phyloP scores from a whole-genome alignment of 2,888 invertebrate species.

The Drosophila lacicola region DNA sequence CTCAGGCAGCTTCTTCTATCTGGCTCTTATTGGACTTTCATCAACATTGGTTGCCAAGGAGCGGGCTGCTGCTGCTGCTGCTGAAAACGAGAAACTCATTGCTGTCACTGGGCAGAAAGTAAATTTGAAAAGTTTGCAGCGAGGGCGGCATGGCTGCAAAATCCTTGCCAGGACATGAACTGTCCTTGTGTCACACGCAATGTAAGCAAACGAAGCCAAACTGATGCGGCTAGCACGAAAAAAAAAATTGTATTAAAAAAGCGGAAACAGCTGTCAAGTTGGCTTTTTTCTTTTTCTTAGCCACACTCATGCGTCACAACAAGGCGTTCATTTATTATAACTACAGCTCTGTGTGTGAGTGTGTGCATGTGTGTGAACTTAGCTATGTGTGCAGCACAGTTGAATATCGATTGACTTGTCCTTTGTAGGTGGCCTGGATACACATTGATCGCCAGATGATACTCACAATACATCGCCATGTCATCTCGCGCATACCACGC shows the following conservation, averaged over 20 bases:
- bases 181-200: slow-evolving; percentile 61
- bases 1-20: slow-evolving; percentile 33
- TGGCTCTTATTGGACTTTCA: slow-evolving; percentile 73
- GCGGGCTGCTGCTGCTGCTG: slow-evolving; percentile 13
- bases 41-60: slow-evolving; percentile 58
- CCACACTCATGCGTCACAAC: slow-evolving; percentile 56
- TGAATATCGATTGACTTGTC: slow-evolving; percentile 23
- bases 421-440: slow-evolving; percentile 94
- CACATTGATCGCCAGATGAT: slow-evolving; percentile 98
- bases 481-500: slow-evolving; percentile 95
- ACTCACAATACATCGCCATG: slow-evolving; percentile 95
- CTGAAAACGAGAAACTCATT: slow-evolving; percentile 75
- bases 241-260: slow-evolving; percentile 77
- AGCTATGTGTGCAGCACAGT: slow-evolving; percentile 4
- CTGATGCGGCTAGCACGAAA: slow-evolving; percentile 32
- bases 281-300: slow-evolving; percentile 33
- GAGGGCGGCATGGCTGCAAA: slow-evolving; percentile 46
- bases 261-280: slow-evolving; percentile 78
- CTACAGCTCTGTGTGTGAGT: slow-evolving; percentile 8
- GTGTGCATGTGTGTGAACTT: slow-evolving; percentile 7
- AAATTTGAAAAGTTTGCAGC: slow-evolving; percentile 82
- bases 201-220: slow-evolving; percentile 61
- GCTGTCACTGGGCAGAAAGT: slow-evolving; percentile 73
- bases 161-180: slow-evolving; percentile 58
- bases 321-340: slow-evolving; percentile 73